These are phyloP conservation scores for Synergus umbraculus DNA, from an alignment of 2,888 invertebrate species.

Conservation along the genomic window DNA sequence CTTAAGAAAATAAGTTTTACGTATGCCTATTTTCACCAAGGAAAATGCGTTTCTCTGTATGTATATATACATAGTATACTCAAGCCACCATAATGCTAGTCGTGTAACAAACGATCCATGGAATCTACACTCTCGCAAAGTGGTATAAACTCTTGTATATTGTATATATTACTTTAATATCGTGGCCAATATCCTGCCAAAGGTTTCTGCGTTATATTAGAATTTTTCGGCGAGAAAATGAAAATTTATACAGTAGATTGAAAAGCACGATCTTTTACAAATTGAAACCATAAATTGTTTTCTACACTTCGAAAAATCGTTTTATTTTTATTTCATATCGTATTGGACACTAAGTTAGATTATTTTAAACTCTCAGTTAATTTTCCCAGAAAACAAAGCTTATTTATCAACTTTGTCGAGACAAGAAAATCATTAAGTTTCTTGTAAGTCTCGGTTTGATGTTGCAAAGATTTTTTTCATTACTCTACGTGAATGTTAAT, in stretches of 20 bases:
- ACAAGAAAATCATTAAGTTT: conserved; percentile 10
- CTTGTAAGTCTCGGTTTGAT: conserved; percentile 10
- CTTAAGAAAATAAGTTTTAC: conserved; percentile 65
- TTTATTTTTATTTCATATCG: neutral
- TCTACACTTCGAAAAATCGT: neutral
- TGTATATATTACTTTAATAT: conserved; percentile 62
- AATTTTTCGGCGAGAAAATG: conserved; percentile 39
- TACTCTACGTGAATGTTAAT: conserved; percentile 27
- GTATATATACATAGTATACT: conserved; percentile 41
- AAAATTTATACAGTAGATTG: neutral
- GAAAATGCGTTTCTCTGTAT: conserved; percentile 50
- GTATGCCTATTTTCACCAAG: conserved; percentile 55
- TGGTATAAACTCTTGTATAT: conserved; percentile 66
- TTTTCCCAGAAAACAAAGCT: neutral
- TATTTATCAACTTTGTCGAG: conserved; percentile 8
- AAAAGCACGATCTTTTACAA: neutral
- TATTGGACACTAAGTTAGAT: neutral
- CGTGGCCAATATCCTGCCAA: conserved; percentile 50
- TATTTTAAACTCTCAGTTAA: neutral
- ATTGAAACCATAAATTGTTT: neutral
- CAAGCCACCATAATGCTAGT: conserved; percentile 40
- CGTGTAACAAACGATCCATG: conserved; percentile 48
- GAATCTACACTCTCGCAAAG: conserved; percentile 57
- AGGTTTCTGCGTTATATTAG: conserved; percentile 51
- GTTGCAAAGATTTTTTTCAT: conserved; percentile 10